These are phyloP conservation scores for Tenrec ecaudatus DNA, from an alignment of 2,113 vertebrate species.

Conservation along the genomic window DNA sequence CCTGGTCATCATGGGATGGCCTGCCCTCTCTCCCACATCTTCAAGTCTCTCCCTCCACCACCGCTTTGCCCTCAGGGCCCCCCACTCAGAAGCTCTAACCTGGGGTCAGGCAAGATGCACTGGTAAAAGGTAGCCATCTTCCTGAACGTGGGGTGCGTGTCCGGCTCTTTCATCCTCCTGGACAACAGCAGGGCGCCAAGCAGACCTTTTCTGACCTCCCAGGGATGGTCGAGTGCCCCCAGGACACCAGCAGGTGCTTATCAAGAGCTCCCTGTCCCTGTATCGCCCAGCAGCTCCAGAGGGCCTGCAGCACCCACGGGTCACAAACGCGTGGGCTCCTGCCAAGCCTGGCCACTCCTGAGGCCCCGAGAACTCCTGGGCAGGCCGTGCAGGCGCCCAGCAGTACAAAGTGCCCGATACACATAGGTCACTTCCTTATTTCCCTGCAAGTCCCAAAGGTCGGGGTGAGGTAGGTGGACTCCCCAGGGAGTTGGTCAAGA, in stretches of 20 bases:
- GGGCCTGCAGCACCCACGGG: neutral
- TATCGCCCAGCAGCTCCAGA: neutral
- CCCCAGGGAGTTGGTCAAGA: constrained; percentile 57
- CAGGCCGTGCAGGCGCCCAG: constrained; percentile 72
- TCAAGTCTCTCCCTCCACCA: neutral
- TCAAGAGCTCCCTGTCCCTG: neutral
- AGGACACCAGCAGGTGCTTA: neutral
- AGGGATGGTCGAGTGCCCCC: neutral
- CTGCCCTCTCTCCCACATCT: neutral
- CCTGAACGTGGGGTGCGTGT: constrained; percentile 8
- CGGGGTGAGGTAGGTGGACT: constrained; percentile 68
- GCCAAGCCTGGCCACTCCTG: neutral
- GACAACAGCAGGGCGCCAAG: accelerated
- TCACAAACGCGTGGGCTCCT: constrained; percentile 15
- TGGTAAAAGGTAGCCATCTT: constrained; percentile 84
- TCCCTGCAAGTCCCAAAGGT: constrained; percentile 61
- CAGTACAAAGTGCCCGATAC: constrained; percentile 76
- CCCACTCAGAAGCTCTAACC: constrained; percentile 60
- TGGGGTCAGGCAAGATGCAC: constrained; percentile 82
- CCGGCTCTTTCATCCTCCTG: constrained; percentile 72
- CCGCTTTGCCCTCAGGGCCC: accelerated
- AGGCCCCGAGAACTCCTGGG: constrained; percentile 53
- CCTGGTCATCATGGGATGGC: neutral
- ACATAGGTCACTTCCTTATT: constrained; percentile 81
- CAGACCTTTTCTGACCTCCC: neutral